Evolutionary conservation across 1,140 invertebrate species (phyloP).

Genomic region (Drosophila elegans): DNA sequence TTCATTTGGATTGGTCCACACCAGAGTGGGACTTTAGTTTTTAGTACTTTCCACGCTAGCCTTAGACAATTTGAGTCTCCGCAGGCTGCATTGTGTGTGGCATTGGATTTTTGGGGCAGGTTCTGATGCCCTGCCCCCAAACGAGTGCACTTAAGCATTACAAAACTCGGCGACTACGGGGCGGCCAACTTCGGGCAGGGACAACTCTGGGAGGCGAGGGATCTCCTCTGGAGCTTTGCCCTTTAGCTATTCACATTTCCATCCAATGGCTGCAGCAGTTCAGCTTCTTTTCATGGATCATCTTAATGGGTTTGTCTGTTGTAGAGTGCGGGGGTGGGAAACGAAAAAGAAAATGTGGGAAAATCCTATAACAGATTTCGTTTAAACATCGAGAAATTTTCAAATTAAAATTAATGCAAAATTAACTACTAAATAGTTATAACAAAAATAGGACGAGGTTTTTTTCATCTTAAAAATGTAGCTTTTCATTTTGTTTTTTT

Average conservation of each 20-base stretch:
- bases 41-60: conserved; percentile 35
- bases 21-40: conserved; percentile 12
- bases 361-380: conserved; percentile 79
- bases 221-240: conserved; percentile 9
- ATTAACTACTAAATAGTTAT: conserved; percentile 65
- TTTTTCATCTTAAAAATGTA: conserved; percentile 62
- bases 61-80: conserved; percentile 83
- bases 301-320: conserved; percentile 17
- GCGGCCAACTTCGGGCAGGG: conserved; percentile 19
- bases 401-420: conserved; percentile 54
- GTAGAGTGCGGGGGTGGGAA: conserved; percentile 21
- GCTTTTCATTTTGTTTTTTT: conserved; percentile 25
- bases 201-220: conserved; percentile 4
- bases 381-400: conserved; percentile 49
- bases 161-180: conserved; percentile 37
- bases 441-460: conserved; percentile 74
- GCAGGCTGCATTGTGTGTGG: conserved; percentile 61
- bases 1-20: conserved; percentile 5
- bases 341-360: conserved; percentile 24
- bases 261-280: conserved; percentile 33
- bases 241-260: conserved; percentile 18
- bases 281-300: background rate
- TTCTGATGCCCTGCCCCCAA: conserved; percentile 17
- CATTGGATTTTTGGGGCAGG: conserved; percentile 17
- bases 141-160: conserved; percentile 15